Conservation (phyloP, 2,888 invertebrate species). For the Parthenolecanium corni region DNA sequence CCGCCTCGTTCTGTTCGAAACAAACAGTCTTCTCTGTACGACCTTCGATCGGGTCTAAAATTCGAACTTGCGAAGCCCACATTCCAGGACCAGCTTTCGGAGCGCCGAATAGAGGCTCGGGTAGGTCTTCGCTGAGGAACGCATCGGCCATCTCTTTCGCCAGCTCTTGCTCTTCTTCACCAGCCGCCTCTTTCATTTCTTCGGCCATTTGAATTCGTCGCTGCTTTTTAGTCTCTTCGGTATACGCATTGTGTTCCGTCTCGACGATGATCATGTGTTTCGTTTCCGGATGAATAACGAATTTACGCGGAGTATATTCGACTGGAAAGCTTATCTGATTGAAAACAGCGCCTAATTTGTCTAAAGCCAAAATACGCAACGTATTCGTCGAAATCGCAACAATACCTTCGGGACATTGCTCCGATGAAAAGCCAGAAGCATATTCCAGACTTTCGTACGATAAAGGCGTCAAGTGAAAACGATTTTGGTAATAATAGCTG, state of each 20-base stretch:
- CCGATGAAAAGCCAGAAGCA: constrained; percentile 86
- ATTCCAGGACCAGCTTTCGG: constrained; percentile 92
- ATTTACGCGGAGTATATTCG: constrained; percentile 90
- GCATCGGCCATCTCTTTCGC: constrained; percentile 97
- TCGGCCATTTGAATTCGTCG: constrained; percentile 93
- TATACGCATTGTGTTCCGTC: constrained; percentile 97
- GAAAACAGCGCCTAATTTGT: constrained; percentile 96
- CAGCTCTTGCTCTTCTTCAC: constrained; percentile 86
- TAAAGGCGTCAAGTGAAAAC: constrained; percentile 86
- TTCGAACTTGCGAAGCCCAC: constrained; percentile 87
- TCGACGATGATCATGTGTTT: constrained; percentile 84
- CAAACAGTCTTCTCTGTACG: constrained; percentile 64
- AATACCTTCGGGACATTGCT: constrained; percentile 98
- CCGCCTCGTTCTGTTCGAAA: constrained; percentile 92
- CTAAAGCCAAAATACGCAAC: constrained; percentile 87
- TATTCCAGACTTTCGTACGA: constrained; percentile 95
- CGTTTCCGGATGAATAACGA: constrained; percentile 83
- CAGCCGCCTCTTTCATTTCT: constrained; percentile 95
- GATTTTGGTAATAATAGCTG: constrained; percentile 94
- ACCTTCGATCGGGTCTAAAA: constrained; percentile 74
- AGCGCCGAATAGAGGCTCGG: constrained; percentile 87
- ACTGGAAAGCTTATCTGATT: constrained; percentile 89
- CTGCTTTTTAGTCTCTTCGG: constrained; percentile 88
- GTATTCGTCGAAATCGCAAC: constrained; percentile 98
- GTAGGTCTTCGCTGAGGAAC: constrained; percentile 84